A percentile compares a stretch with the other conserved stretches of the same genome.
Conservation (phyloP, 2,797 vertebrate genomes). For the Muraenolepis orangiensis region DNA sequence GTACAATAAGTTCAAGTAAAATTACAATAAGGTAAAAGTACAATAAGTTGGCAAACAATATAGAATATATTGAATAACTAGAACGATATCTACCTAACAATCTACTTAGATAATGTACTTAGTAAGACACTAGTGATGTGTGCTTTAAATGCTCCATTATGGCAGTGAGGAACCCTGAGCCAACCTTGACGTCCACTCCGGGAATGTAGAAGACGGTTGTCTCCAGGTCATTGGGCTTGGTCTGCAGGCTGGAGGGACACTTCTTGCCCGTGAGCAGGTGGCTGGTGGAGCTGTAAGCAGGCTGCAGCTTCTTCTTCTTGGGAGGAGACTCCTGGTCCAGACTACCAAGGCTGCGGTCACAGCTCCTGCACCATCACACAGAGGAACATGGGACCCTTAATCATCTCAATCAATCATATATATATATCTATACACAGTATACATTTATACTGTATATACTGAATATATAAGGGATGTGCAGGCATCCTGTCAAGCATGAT, state of each 20-base stretch:
- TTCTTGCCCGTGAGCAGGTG: slow-evolving; percentile 91
- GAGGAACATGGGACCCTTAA: not conserved
- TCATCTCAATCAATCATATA: not conserved
- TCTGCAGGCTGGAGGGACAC: slow-evolving; percentile 90
- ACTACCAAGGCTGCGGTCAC: slow-evolving; percentile 89
- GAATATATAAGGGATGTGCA: not conserved
- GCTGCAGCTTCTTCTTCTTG: slow-evolving; percentile 94
- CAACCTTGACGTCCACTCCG: slow-evolving; percentile 97
- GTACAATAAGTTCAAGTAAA: too few species aligned
- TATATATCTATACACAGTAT: too few species aligned
- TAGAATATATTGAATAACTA: too few species aligned
- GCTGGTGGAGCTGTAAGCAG: slow-evolving; percentile 87
- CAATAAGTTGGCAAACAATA: too few species aligned
- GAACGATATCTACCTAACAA: too few species aligned
- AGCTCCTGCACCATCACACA: slow-evolving; percentile 77
- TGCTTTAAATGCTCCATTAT: not conserved
- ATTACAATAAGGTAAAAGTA: too few species aligned
- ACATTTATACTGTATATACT: too few species aligned
- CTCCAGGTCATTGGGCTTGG: slow-evolving; percentile 91
- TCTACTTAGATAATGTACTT: too few species aligned
- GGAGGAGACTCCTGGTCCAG: slow-evolving; percentile 97
- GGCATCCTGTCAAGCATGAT: not conserved
- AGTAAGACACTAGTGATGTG: too few species aligned
- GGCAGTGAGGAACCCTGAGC: slow-evolving; percentile 3
- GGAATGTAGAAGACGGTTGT: slow-evolving; percentile 99